A percentile compares a stretch with the other conserved stretches of the same genome.
These are phyloP conservation scores for Mustelus asterias DNA, from an alignment of 2,113 vertebrate genomes.

Conservation along the genomic window DNA sequence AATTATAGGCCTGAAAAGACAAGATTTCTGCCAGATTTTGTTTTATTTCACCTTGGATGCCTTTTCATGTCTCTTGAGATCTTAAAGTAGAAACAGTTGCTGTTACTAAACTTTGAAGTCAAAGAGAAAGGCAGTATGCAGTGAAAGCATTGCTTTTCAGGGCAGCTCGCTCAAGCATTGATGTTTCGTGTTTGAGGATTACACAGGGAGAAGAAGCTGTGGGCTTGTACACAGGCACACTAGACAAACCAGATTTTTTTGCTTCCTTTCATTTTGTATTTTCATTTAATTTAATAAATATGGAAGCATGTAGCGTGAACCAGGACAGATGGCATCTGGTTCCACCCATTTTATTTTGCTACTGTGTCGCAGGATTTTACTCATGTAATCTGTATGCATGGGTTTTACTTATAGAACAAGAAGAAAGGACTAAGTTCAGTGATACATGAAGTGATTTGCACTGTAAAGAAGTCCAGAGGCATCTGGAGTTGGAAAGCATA, in stretches of 20 bases:
- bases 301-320: slow-evolving; percentile 22
- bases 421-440: slow-evolving; percentile 36
- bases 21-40: slow-evolving; percentile 33
- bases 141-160: slow-evolving; percentile 32
- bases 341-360: slow-evolving; percentile 37
- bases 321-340: neutral
- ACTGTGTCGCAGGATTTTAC: slow-evolving; percentile 14
- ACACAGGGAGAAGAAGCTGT: slow-evolving; percentile 2
- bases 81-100: slow-evolving; percentile 35
- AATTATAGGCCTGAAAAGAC: slow-evolving; percentile 19
- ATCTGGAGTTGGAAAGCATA: slow-evolving; percentile 31
- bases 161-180: slow-evolving; percentile 17
- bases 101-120: slow-evolving; percentile 37
- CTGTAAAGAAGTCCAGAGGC: slow-evolving; percentile 30
- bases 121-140: slow-evolving; percentile 28
- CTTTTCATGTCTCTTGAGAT: slow-evolving; percentile 34
- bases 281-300: slow-evolving; percentile 12
- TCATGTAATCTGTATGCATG: slow-evolving; percentile 29
- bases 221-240: neutral
- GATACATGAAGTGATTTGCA: slow-evolving; percentile 36
- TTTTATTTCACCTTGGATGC: slow-evolving; percentile 29
- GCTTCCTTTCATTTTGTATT: slow-evolving; percentile 21
- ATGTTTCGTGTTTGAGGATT: slow-evolving; percentile 36
- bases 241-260: neutral
- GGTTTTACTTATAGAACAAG: slow-evolving; percentile 26